A percentile compares a stretch with the other conserved stretches of the same genome.
Evolutionary conservation across 2,113 vertebrate species (phyloP).

Genomic region (Nothocercus julius): DNA sequence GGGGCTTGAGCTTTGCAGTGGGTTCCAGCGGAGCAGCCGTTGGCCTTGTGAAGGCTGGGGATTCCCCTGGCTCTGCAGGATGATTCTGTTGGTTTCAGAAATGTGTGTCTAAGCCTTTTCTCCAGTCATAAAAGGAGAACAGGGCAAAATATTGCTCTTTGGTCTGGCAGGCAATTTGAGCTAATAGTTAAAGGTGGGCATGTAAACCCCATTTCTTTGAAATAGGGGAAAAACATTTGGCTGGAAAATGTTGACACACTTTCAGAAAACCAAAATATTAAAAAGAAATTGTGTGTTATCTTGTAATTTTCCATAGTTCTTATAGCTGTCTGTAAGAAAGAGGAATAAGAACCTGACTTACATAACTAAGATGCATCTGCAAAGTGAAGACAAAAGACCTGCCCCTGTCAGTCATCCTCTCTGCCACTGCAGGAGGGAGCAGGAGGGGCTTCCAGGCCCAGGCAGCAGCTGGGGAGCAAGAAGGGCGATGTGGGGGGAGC

Average conservation of each 20-base stretch:
- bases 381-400: neutral
- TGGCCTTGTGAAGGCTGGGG: neutral
- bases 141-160: neutral
- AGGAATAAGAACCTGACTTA: neutral
- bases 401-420: neutral
- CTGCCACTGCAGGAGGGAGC: neutral
- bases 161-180: neutral
- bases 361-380: neutral
- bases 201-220: neutral
- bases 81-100: neutral
- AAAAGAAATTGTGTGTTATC: neutral
- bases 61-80: neutral
- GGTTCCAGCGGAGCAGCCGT: neutral
- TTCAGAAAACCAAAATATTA: neutral
- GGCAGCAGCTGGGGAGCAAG: neutral
- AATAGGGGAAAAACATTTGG: neutral
- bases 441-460: neutral
- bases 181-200: neutral
- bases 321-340: neutral
- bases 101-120: neutral
- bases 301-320: neutral
- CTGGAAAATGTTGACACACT: neutral
- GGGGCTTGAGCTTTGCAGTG: neutral
- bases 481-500: neutral
- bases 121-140: neutral